A percentile compares a stretch with the other conserved stretches of the same genome.
Conservation (phyloP, 2,797 vertebrate genomes). For the Oceanodroma leucorhoa region DNA sequence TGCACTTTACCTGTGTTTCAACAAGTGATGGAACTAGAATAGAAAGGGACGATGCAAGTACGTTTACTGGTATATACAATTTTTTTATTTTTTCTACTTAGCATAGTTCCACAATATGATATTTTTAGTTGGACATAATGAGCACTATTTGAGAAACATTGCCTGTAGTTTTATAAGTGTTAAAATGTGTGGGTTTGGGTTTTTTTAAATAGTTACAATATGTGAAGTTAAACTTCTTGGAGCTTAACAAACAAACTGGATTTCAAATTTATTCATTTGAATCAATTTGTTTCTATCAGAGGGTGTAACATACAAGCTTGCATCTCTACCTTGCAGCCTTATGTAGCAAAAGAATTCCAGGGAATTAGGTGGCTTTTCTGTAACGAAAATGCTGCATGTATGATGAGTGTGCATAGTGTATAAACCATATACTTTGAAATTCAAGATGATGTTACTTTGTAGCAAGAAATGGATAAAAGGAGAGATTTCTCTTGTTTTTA, state of each 20-base stretch:
- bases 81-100: constrained; percentile 67
- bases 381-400: not conserved
- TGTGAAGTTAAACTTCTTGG: not conserved
- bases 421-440: not conserved
- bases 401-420: not conserved
- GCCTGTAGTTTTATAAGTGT: not conserved
- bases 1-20: constrained; percentile 98
- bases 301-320: not conserved
- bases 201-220: not conserved
- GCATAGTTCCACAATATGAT: not conserved
- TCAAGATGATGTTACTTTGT: not conserved
- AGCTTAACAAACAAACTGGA: not conserved
- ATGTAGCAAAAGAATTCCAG: not conserved
- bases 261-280: not conserved
- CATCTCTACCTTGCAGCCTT: not conserved
- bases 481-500: not conserved
- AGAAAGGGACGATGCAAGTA: constrained; percentile 99
- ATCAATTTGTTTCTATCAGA: not conserved
- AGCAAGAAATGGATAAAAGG: not conserved
- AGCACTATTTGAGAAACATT: not conserved
- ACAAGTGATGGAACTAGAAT: constrained; percentile 98
- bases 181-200: not conserved
- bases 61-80: constrained; percentile 92
- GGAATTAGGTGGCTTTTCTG: not conserved
- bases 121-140: not conserved